A percentile compares a stretch with the other conserved stretches of the same genome.
These are phyloP conservation scores for Sycobia sp. DNA, from an alignment of 1,140 invertebrate species.

Conservation along the genomic window DNA sequence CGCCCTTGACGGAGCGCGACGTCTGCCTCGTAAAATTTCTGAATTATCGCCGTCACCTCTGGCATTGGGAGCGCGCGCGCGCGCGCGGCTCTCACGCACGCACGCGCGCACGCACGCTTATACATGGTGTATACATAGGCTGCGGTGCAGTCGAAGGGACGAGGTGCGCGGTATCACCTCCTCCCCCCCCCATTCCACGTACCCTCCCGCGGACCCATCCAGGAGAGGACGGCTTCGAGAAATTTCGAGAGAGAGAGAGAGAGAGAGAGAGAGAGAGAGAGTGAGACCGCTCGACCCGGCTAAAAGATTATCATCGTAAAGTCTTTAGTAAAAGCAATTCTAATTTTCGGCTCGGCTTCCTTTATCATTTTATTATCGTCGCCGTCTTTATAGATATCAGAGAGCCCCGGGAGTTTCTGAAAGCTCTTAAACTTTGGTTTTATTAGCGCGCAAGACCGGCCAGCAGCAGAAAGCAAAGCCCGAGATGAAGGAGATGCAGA, in stretches of 20 bases:
- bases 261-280: neutral
- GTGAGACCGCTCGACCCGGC: neutral
- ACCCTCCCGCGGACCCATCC: neutral
- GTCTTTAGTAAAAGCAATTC: conserved; percentile 34
- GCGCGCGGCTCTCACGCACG: too few species aligned
- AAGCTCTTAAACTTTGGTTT: conserved; percentile 37
- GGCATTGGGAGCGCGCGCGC: conserved; percentile 5
- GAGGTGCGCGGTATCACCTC: neutral
- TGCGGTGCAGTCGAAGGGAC: too few species aligned
- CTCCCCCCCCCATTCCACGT: too few species aligned
- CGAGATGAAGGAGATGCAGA: too few species aligned
- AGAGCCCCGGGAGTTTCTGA: conserved; percentile 27
- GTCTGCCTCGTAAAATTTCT: conserved; percentile 49
- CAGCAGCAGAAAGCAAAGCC: too few species aligned
- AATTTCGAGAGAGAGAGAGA: conserved; percentile 6
- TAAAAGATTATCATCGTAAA: conserved; percentile 37
- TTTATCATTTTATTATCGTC: conserved; percentile 39
- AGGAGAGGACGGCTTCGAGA: too few species aligned
- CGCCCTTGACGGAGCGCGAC: conserved; percentile 25
- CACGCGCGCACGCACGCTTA: too few species aligned
- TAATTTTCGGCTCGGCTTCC: conserved; percentile 38
- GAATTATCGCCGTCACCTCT: conserved; percentile 44
- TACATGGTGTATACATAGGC: too few species aligned
- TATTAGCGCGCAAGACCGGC: conserved; percentile 33
- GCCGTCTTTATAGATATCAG: conserved; percentile 36